Evolutionary conservation across 2,113 vertebrate genomes (phyloP).

Genomic region (Myanophis thanlyinensis): DNA sequence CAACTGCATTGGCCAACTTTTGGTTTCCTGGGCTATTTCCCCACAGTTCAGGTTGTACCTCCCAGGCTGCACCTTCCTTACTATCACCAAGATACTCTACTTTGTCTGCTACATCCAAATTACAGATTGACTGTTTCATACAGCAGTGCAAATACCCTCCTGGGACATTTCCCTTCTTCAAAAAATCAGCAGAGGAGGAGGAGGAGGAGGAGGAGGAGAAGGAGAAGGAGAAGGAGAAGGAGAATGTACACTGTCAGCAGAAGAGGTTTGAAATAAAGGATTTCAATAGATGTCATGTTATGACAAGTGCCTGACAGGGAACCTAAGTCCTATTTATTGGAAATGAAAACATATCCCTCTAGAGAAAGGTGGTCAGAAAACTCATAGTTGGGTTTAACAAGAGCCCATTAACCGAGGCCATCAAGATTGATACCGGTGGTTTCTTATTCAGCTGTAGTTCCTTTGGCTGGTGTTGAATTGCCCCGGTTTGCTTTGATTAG

Average conservation of each 20-base stretch:
- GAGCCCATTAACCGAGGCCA: not conserved
- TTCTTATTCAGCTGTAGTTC: not conserved
- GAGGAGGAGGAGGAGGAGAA: too few relatives aligned
- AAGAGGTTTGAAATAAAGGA: not conserved
- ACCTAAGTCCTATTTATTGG: not conserved
- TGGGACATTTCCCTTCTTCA: not conserved
- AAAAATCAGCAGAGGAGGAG: not conserved
- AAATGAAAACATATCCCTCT: constrained; percentile 8
- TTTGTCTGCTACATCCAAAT: not conserved
- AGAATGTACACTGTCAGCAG: not conserved
- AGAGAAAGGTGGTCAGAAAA: not conserved
- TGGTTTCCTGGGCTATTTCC: not conserved
- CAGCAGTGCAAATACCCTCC: not conserved
- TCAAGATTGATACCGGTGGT: too few relatives aligned
- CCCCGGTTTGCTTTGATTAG: not conserved
- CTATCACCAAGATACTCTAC: not conserved
- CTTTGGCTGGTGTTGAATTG: too few relatives aligned
- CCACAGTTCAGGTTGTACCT: not conserved
- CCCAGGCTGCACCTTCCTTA: not conserved
- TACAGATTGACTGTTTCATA: not conserved
- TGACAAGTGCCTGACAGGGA: not conserved
- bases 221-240: not conserved
- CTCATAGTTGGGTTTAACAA: not conserved
- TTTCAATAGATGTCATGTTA: not conserved
- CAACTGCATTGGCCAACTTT: not conserved